These are phyloP conservation scores for Cataglyphis cursor DNA, from an alignment of 2,888 invertebrate genomes.

Conservation along the genomic window DNA sequence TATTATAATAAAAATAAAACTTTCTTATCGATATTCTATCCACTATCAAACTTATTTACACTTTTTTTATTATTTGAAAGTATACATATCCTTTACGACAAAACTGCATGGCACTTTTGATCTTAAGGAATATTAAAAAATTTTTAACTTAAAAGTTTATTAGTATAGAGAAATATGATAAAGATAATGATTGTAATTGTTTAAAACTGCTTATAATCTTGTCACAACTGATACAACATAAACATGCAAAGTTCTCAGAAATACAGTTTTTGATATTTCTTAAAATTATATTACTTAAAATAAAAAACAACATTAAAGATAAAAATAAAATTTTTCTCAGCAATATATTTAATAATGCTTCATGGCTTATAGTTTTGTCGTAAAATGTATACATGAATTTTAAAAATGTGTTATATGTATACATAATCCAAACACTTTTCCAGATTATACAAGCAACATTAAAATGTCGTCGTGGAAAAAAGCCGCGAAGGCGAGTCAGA, in stretches of 20 bases:
- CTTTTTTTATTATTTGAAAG: background rate
- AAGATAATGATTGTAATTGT: too few species aligned
- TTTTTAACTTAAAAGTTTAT: background rate
- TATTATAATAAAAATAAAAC: background rate
- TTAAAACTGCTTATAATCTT: background rate
- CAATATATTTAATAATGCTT: background rate
- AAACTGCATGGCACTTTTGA: background rate
- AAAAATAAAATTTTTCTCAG: background rate
- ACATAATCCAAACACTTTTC: background rate
- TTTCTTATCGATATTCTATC: background rate
- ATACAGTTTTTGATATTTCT: background rate
- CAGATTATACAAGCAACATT: background rate
- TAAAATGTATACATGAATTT: background rate
- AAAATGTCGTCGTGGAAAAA: slow-evolving; percentile 96
- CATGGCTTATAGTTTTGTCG: background rate
- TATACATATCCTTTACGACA: background rate
- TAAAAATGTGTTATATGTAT: background rate
- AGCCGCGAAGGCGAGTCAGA: slow-evolving; percentile 94
- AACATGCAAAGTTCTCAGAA: too few species aligned
- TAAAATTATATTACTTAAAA: background rate
- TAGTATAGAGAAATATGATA: background rate
- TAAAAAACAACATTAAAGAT: background rate
- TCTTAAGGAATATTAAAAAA: background rate
- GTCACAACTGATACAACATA: background rate
- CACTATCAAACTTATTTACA: background rate